These are phyloP conservation scores for Leptinotarsa juncta DNA, from an alignment of 2,888 invertebrate species.

Conservation along the genomic window DNA sequence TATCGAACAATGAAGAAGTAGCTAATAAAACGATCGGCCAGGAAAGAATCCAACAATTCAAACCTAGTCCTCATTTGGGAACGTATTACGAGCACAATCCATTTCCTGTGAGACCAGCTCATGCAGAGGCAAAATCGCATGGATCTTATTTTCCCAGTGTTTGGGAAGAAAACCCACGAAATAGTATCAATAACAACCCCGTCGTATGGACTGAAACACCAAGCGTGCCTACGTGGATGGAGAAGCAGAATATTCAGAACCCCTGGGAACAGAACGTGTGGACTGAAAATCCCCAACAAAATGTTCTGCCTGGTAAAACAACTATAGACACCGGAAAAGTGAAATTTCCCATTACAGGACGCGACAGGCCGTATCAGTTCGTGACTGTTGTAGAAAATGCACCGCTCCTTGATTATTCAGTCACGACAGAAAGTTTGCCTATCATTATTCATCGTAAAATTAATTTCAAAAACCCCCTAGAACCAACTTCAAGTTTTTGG, in stretches of 20 bases:
- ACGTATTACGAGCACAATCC: slow-evolving; percentile 66
- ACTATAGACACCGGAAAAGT: slow-evolving; percentile 3
- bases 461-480: not conserved
- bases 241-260: slow-evolving; percentile 24
- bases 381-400: slow-evolving; percentile 25
- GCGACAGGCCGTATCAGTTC: slow-evolving; percentile 37
- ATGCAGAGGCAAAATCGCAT: slow-evolving; percentile 33
- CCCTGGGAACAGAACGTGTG: slow-evolving; percentile 24
- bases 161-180: slow-evolving; percentile 2
- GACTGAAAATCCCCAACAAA: slow-evolving; percentile 25
- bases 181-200: not conserved
- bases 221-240: slow-evolving; percentile 27
- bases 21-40: slow-evolving; percentile 6
- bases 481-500: slow-evolving; percentile 31
- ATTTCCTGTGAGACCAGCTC: slow-evolving; percentile 58
- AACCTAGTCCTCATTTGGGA: slow-evolving; percentile 69
- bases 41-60: slow-evolving; percentile 58
- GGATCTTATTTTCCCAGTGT: not conserved
- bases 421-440: slow-evolving; percentile 42
- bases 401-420: slow-evolving; percentile 24
- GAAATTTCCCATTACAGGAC: slow-evolving; percentile 27
- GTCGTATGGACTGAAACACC: slow-evolving; percentile 1
- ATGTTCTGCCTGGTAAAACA: not conserved
- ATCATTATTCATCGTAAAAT: slow-evolving; percentile 46
- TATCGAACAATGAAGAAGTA: slow-evolving; percentile 19